Conservation (phyloP, 2,888 invertebrate species). For the Pyrochroa serraticornis region DNA sequence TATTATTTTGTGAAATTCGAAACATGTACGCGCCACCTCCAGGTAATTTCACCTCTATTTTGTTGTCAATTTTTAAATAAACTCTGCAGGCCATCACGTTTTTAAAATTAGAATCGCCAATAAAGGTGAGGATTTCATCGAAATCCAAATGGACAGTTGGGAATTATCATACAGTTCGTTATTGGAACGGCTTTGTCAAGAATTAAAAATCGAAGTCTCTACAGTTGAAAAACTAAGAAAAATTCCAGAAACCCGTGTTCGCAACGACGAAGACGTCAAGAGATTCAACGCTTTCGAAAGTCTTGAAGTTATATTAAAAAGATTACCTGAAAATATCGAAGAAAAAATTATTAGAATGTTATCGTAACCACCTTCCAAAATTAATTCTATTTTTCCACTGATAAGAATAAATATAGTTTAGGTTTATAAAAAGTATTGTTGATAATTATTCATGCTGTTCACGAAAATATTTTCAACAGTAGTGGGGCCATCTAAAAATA, state of each 20-base stretch:
- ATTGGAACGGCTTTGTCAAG: conserved; percentile 16
- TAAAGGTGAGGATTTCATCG: conserved; percentile 9
- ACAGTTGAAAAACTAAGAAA: conserved; percentile 16
- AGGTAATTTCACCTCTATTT: conserved; percentile 1
- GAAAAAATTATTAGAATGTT: conserved; percentile 27
- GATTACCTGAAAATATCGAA: conserved; percentile 51
- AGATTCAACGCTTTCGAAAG: conserved; percentile 14
- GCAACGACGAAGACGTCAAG: conserved; percentile 13
- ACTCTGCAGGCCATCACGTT: conserved; percentile 13
- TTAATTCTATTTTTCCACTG: background rate
- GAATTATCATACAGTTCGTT: conserved; percentile 9
- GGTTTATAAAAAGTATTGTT: conserved; percentile 45
- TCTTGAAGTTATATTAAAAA: conserved; percentile 30
- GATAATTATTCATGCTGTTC: conserved; percentile 37
- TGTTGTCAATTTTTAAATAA: conserved; percentile 11
- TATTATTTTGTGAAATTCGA: too few species aligned
- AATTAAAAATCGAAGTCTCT: conserved; percentile 10
- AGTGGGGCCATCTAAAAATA: background rate
- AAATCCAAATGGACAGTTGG: conserved; percentile 16
- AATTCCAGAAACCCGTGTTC: conserved; percentile 12
- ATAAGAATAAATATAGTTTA: conserved; percentile 4
- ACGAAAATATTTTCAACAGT: conserved; percentile 2
- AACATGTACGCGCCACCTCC: too few species aligned
- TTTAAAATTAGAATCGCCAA: conserved; percentile 14
- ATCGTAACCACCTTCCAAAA: too few species aligned